Evolutionary conservation across 2,113 vertebrate species (phyloP).

Genomic region (Pachypanchax playfairii): DNA sequence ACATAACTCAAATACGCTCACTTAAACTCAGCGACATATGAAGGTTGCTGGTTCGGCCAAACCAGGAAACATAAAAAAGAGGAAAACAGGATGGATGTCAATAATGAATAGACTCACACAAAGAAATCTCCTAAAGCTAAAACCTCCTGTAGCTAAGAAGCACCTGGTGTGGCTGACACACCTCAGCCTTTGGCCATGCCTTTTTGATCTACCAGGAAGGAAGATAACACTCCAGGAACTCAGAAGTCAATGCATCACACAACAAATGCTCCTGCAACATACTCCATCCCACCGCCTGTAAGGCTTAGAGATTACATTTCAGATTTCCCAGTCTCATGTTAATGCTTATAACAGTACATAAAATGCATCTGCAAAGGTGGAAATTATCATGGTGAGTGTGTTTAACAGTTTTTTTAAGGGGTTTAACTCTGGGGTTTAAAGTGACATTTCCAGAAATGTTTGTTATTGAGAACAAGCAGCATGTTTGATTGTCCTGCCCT

Average conservation of each 20-base stretch:
- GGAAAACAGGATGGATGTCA: background rate
- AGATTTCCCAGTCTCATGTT: background rate
- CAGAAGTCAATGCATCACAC: slow-evolving; percentile 1
- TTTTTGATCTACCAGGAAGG: background rate
- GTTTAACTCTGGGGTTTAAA: background rate
- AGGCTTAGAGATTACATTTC: background rate
- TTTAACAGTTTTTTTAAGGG: background rate
- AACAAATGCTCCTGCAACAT: background rate
- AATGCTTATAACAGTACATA: too few species aligned
- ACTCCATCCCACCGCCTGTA: background rate
- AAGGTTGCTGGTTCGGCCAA: background rate
- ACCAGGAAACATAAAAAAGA: background rate
- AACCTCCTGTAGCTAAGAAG: slow-evolving; percentile 3
- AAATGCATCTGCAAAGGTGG: too few species aligned
- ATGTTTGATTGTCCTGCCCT: background rate
- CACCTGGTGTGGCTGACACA: background rate
- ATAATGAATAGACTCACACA: background rate
- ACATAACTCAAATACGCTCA: background rate
- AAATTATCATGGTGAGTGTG: background rate
- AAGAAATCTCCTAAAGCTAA: background rate
- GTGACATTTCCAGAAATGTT: background rate
- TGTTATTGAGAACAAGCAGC: background rate
- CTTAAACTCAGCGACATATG: background rate
- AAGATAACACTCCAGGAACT: background rate
- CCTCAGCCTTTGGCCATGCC: background rate